Evolutionary conservation across 2,113 vertebrate species (phyloP), one percentile per base, ranked within the genome.

Genomic region (Sylvia atricapilla): DNA sequence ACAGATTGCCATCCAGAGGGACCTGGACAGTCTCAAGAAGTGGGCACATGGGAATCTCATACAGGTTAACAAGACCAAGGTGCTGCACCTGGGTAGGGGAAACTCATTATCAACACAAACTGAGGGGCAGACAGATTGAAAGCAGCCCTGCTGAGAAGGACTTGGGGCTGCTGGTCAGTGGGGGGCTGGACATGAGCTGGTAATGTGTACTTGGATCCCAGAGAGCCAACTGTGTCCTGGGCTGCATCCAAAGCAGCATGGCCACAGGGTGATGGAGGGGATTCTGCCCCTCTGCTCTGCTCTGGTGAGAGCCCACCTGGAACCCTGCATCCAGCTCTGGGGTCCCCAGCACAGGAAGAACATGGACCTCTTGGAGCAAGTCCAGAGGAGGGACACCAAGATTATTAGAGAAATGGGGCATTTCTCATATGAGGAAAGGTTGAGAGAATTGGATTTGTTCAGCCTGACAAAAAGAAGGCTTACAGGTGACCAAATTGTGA

Each of bases 21-120:
- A 74, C 28, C 37, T 30, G 13, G 33, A 30, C 52, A 60, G 24
- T 3, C 24, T 53, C 47, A 17, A 25, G 19, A 46, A 14, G 7
- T 21, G 11, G 2, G 1, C 7, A 13, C 9, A 41, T 11, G 9
- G 47, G 11, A 35, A 47, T 55, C 7, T 53, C 16, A 53, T 19
- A 20, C 0, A 0, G 7, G 7, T 47, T 41, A 47, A 24, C 4
- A 25, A n/a, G 20, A 25, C 11, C 7, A 24, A 18, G 16, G 30
- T 19, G 7, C 11, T 44, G 19, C 19, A 21, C 3, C 39, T 25
- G 20, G 11, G 6, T n/a, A 4, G 2, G 23, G 33, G 8, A 4
- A 44, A 21, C 19, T 13, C 0, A 0, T 23, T 24, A n/a, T 2
- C 13, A 39, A 7, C 31, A 56, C 21, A 74, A 33, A 4, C 16